phyloP scores from a whole-genome alignment of 2,888 invertebrate genomes.

The Drosophila ustulata region DNA sequence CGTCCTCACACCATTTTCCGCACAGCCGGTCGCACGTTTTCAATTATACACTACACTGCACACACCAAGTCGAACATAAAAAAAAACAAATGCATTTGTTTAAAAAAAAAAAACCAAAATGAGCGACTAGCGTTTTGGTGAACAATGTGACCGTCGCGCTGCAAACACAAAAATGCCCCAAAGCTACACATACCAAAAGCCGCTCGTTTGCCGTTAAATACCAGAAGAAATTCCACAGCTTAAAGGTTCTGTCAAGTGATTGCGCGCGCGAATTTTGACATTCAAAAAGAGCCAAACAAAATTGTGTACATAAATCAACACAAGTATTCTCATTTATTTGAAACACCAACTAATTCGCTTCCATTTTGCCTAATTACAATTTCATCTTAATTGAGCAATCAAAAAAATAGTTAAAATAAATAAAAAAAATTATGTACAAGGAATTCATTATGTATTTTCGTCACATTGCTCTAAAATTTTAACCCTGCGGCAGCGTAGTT shows the following conservation, averaged over 20 bases:
- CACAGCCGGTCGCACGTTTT: slow-evolving; percentile 43
- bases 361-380: slow-evolving; percentile 31
- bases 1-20: slow-evolving; percentile 44
- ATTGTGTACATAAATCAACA: slow-evolving; percentile 24
- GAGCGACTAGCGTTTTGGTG: slow-evolving; percentile 55
- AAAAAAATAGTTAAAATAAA: slow-evolving; percentile 39
- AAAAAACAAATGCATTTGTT: slow-evolving; percentile 75
- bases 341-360: slow-evolving; percentile 36
- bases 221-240: slow-evolving; percentile 16
- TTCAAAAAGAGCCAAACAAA: background rate
- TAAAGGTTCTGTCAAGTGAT: background rate
- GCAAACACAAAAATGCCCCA: slow-evolving; percentile 14
- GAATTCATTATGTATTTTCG: slow-evolving; percentile 55
- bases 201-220: slow-evolving; percentile 22
- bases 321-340: slow-evolving; percentile 28
- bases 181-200: slow-evolving; percentile 1
- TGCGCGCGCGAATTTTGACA: background rate
- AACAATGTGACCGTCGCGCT: slow-evolving; percentile 38
- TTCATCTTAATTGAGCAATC: slow-evolving; percentile 31
- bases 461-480: slow-evolving; percentile 30
- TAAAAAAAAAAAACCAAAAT: slow-evolving; percentile 71
- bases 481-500: slow-evolving; percentile 23
- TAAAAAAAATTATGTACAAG: slow-evolving; percentile 53
- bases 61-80: slow-evolving; percentile 64
- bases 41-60: slow-evolving; percentile 33